A percentile compares a stretch with the other conserved stretches of the same genome.
phyloP scores from a whole-genome alignment of 2,888 invertebrate species.

The Ornithoptera alexandrae region DNA sequence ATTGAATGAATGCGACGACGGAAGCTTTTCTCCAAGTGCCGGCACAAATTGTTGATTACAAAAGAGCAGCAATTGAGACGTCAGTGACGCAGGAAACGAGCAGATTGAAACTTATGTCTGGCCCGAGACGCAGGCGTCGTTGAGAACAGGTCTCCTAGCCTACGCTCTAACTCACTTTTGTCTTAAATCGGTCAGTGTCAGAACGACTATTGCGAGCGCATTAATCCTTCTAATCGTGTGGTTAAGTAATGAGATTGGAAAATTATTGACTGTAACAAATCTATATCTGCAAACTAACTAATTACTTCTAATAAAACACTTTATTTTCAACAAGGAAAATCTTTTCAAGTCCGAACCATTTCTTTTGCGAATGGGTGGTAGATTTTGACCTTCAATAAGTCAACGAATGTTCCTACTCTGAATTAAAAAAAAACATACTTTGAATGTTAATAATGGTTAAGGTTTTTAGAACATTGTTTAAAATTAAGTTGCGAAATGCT shows the following conservation, averaged over 20 bases:
- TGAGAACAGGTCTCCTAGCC: constrained; percentile 20
- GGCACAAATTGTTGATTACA: constrained; percentile 77
- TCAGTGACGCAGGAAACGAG: constrained; percentile 68
- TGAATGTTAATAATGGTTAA: no score
- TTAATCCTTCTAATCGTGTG: constrained; percentile 1
- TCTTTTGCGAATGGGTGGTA: no score
- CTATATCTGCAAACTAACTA: no score
- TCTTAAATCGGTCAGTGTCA: constrained; percentile 27
- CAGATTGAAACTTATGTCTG: constrained; percentile 75
- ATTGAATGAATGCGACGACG: constrained; percentile 62
- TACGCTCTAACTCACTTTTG: constrained; percentile 22
- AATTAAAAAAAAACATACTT: no score
- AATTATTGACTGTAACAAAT: no score
- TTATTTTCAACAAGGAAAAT: no score
- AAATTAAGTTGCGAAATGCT: no score
- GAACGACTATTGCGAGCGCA: constrained; percentile 11
- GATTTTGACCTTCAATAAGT: no score
- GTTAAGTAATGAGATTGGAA: constrained; percentile 1
- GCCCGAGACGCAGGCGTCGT: constrained; percentile 33
- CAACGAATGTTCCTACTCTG: no score
- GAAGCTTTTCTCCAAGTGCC: constrained; percentile 62
- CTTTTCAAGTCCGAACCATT: no score
- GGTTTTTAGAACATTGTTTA: no score
- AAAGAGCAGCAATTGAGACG: constrained; percentile 78
- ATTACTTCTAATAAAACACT: no score